Base-by-base conservation (phyloP, 2,888 invertebrate genomes). In the Melipona beecheii region DNA sequence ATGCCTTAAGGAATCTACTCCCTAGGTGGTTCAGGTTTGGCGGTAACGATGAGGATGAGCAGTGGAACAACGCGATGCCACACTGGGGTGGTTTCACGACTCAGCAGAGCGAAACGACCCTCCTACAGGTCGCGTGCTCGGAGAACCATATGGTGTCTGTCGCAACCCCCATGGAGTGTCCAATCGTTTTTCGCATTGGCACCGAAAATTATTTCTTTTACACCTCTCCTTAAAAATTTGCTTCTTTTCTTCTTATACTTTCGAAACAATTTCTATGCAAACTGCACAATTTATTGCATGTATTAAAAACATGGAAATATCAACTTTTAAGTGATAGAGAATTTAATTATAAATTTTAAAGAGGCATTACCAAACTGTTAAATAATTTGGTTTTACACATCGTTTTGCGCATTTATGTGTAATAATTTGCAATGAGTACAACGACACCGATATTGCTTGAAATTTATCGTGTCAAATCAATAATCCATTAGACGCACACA, bases 71-170 rank as follows among this genome's bases (percentile, higher is more conserved):
- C 58, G 36, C 70, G 76, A 82, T 49, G 68, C 74, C 68, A 71
- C 74, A 73, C 78, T 73, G 60, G 86, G 85, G 88, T 85, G 84
- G 85, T 90, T 91, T 90, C 87, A 90, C 89, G 90, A 89, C 68
- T 89, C 93, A 92, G 68, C 89, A 90, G 90, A 92, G 92, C 92
- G 86, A 56, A 83, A 86, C 91, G 91, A 88, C 86, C 88, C 89
- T 85, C 83, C 86, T 85, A 69, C 80, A 73, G 80, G 91, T 90
- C 92, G 91, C 92, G 91, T 92, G 91, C 86, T 87, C 66, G 73
- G 64, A 90, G 79, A 68, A 86, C 89, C 89, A 91, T 92, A 91
- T 92, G 92, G 91, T 87, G 86, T 87, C 78, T 84, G 58, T 50
- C 71, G 71, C 82, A 88, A 90, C 90, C 91, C 91, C 92, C 91